These are phyloP conservation scores for Pithys albifrons DNA, from an alignment of 2,113 vertebrate genomes.

Conservation along the genomic window DNA sequence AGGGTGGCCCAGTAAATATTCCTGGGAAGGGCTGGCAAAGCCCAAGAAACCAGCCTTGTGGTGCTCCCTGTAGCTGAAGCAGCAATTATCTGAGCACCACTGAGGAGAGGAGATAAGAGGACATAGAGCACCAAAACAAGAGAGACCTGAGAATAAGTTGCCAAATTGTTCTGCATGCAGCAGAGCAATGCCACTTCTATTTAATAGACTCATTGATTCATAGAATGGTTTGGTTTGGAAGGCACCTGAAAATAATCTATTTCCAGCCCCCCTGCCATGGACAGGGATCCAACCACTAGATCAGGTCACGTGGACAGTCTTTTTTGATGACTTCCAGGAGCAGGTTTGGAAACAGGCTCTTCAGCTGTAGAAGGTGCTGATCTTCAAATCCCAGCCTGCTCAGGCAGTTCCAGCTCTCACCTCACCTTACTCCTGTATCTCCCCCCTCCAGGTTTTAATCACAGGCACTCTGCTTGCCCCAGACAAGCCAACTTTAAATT, in stretches of 20 bases:
- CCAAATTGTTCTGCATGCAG: background rate
- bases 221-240: background rate
- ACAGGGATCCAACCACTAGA: background rate
- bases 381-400: background rate
- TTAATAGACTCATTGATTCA: background rate
- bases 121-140: background rate
- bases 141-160: background rate
- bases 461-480: background rate
- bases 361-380: background rate
- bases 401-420: background rate
- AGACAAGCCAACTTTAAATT: background rate
- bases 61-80: background rate
- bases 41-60: background rate
- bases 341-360: background rate
- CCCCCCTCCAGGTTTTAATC: background rate
- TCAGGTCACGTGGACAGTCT: rapidly evolving
- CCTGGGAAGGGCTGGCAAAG: background rate
- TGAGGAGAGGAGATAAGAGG: background rate
- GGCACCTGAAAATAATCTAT: background rate
- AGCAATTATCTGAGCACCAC: background rate
- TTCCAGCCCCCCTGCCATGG: background rate
- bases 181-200: background rate
- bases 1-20: background rate
- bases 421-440: background rate
- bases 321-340: background rate